A percentile compares a stretch with the other conserved stretches of the same genome.
Evolutionary conservation across 1,140 invertebrate species (phyloP).

Genomic region (Achroia grisella): DNA sequence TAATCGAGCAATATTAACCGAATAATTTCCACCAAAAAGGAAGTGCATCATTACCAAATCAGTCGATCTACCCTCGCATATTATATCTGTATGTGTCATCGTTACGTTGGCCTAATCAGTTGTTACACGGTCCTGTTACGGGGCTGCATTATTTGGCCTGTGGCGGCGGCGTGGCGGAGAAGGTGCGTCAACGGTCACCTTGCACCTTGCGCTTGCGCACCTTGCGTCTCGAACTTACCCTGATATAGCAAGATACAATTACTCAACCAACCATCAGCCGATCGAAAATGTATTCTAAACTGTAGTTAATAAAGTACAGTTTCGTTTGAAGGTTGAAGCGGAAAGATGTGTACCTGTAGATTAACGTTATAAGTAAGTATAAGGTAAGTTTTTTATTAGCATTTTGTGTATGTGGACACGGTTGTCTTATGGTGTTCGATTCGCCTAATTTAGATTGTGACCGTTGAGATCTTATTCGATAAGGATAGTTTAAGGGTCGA

Average conservation of each 20-base stretch:
- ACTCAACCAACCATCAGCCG: slow-evolving; percentile 5
- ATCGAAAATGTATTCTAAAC: background rate
- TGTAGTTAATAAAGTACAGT: slow-evolving; percentile 1
- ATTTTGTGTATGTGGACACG: slow-evolving; percentile 45
- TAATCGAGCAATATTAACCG: too few species aligned
- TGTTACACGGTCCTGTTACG: slow-evolving; percentile 45
- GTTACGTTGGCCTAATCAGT: slow-evolving; percentile 42
- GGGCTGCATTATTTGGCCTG: slow-evolving; percentile 20
- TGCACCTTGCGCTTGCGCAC: slow-evolving; percentile 43
- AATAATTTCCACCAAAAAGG: background rate
- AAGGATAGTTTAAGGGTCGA: slow-evolving; percentile 21
- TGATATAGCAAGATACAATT: slow-evolving; percentile 45
- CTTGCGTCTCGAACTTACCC: slow-evolving; percentile 44
- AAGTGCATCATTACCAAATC: slow-evolving; percentile 8
- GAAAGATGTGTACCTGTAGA: slow-evolving; percentile 39
- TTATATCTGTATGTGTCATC: slow-evolving; percentile 6
- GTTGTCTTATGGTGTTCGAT: slow-evolving; percentile 49
- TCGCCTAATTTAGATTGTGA: slow-evolving; percentile 30
- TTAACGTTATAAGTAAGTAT: slow-evolving; percentile 44
- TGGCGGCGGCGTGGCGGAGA: background rate
- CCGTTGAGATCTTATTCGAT: slow-evolving; percentile 57
- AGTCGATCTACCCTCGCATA: background rate
- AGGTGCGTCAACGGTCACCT: slow-evolving; percentile 36
- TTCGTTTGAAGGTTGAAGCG: slow-evolving; percentile 7
- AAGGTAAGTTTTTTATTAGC: slow-evolving; percentile 27